Evolutionary conservation across 92 coral and sea anemone genomes (phyloP).

Genomic region (Pocillopora grandis): DNA sequence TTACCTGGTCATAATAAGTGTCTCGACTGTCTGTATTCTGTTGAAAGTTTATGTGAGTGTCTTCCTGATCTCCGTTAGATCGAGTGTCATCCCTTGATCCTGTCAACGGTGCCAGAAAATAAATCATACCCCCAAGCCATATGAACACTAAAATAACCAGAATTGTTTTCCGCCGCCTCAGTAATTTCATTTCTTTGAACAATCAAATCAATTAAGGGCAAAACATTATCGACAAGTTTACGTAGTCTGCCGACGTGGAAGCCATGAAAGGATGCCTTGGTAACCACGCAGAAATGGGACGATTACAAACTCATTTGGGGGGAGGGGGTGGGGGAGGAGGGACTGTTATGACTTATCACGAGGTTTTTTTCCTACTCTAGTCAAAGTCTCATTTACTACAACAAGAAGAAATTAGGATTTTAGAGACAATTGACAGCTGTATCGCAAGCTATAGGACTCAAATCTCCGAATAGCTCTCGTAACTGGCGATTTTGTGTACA

Average conservation of each 20-base stretch:
- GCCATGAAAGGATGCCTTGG: conserved; percentile 36
- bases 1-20: conserved; percentile 22
- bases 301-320: too few species aligned
- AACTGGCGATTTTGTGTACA: too few species aligned
- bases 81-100: conserved; percentile 38
- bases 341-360: too few species aligned
- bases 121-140: conserved; percentile 88
- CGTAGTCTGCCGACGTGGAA: conserved; percentile 42
- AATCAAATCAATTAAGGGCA: conserved; percentile 35
- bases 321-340: too few species aligned
- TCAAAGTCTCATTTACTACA: too few species aligned
- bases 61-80: neutral
- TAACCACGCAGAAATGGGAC: conserved; percentile 9
- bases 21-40: neutral
- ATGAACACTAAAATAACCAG: conserved; percentile 68
- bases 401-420: too few species aligned
- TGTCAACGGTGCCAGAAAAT: conserved; percentile 67
- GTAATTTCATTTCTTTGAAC: conserved; percentile 63
- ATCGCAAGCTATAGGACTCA: too few species aligned
- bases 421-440: too few species aligned
- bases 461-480: too few species aligned
- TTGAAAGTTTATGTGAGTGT: neutral
- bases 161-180: conserved; percentile 79
- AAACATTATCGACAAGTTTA: conserved; percentile 23
- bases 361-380: too few species aligned